Evolutionary conservation across 1,140 invertebrate genomes (phyloP), one percentile per base, ranked within the genome.

Genomic region (Trichonephila clavipes): DNA sequence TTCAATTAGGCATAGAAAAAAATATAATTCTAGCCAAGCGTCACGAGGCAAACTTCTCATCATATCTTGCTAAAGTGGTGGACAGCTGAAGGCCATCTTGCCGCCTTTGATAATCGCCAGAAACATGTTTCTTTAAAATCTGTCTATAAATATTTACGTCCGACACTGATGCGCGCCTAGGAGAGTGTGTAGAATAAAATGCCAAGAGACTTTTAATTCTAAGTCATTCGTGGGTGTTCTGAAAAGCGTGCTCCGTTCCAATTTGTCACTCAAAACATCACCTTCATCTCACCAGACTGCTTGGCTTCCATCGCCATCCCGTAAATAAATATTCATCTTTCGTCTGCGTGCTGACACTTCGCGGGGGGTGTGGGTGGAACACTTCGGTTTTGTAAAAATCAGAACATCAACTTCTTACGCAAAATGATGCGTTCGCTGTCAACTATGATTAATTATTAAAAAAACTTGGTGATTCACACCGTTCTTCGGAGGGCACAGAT

Each of bases 261-360:
- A 69, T 69, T 69, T 69, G 66, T 69, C 66, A 69, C 66, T 69
- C 66, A 69, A 69, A 69, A 69, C 66, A n/a, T n/a, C 64, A 69
- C 66, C 66, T 69, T 28, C 3, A 69, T 69, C 14, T 21, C n/a
- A 3, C 66, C 66, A 69, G 66, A 69, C 66, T 69, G 66, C 66
- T 69, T 69, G 66, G 12, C 66, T 14, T n/a, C 66, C 0, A 40
- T 40, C 66, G 7, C 66, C 21, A 19, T 69, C 14, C 24, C 10
- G n/a, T 69, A 24, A 24, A 69, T 24, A 69, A 14, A 24, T 69
- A 69, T 69, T 24, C n/a, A 69, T 69, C 66, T 69, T 24, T n/a
- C n/a, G 66, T n/a, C 66, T 69, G 10, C 12, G 21, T 3, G 12
- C 66, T 69, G 66, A 69, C 24, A 69, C 2, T n/a, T 69, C 12